Percentiles rank a stretch among this genome's conserved stretches.
Evolutionary conservation across 2,888 invertebrate species (phyloP).

Genomic region (Orthonevra nobilis): DNA sequence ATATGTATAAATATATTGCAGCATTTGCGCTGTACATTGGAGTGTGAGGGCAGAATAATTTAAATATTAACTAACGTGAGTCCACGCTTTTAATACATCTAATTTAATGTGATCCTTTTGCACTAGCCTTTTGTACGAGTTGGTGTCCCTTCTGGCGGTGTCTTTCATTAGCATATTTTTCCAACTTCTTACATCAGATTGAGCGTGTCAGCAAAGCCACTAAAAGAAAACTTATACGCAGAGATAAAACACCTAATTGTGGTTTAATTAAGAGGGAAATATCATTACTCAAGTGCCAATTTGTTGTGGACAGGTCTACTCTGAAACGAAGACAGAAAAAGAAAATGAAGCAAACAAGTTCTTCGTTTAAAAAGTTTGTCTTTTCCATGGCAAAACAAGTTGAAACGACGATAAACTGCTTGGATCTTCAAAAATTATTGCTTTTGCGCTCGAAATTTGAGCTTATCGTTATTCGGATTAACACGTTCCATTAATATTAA

Average conservation of each 20-base stretch:
- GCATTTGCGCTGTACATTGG: too few species aligned
- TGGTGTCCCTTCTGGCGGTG: conserved; percentile 15
- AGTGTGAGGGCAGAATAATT: conserved; percentile 48
- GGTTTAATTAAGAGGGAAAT: conserved; percentile 22
- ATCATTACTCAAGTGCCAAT: conserved; percentile 7
- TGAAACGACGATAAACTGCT: too few species aligned
- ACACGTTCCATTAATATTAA: too few species aligned
- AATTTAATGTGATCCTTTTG: conserved; percentile 2
- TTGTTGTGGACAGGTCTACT: neutral
- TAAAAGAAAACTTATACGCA: conserved; percentile 2
- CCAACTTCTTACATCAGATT: conserved; percentile 17
- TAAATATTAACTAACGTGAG: conserved; percentile 18
- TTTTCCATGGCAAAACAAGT: too few species aligned
- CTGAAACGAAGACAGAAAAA: too few species aligned
- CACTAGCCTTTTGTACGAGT: neutral
- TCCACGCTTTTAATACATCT: conserved; percentile 5
- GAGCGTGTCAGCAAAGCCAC: conserved; percentile 32
- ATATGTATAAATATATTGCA: too few species aligned
- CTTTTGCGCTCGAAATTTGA: too few species aligned
- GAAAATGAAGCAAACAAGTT: too few species aligned
- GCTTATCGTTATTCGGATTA: too few species aligned
- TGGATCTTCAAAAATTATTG: too few species aligned
- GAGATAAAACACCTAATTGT: conserved; percentile 32
- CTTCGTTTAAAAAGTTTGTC: too few species aligned
- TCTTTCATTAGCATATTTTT: conserved; percentile 35